phyloP scores from a whole-genome alignment of 2,797 vertebrate species.

The Hozukius guyotensis region DNA sequence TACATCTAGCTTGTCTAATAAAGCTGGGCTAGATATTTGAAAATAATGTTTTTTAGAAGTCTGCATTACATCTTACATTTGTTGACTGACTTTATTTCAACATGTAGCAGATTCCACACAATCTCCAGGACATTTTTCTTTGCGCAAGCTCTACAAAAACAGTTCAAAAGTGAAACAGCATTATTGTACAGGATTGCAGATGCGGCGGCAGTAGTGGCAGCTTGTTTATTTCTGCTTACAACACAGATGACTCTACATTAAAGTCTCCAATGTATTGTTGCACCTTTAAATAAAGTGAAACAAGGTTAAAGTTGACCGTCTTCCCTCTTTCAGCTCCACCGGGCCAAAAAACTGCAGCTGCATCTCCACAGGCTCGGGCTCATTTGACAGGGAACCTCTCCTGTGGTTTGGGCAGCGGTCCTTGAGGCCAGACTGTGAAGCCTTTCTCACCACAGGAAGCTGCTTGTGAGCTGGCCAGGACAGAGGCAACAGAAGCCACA shows the following conservation, averaged over 20 bases:
- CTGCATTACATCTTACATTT: background rate
- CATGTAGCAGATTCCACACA: background rate
- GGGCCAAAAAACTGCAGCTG: conserved; percentile 1
- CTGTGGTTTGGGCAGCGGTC: conserved; percentile 35
- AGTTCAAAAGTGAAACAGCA: background rate
- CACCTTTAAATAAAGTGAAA: conserved; percentile 8
- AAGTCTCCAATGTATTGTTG: background rate
- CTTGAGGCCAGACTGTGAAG: conserved; percentile 33
- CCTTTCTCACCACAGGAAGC: conserved; percentile 20
- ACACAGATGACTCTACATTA: background rate
- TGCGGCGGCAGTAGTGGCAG: background rate
- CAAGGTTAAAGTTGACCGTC: background rate
- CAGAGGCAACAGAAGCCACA: conserved; percentile 38
- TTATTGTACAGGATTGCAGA: background rate
- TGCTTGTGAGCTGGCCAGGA: conserved; percentile 32
- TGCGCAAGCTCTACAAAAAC: background rate
- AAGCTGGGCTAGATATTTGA: background rate
- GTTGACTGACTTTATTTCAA: background rate
- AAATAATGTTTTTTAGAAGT: background rate
- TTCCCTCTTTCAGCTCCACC: conserved; percentile 1
- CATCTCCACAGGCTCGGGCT: conserved; percentile 9
- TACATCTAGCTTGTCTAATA: too few species aligned
- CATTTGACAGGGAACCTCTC: conserved; percentile 23
- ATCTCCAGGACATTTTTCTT: background rate
- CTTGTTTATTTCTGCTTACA: background rate